Base-by-base conservation (phyloP, 1,140 invertebrate species). In the Caligus rogercresseyi region DNA sequence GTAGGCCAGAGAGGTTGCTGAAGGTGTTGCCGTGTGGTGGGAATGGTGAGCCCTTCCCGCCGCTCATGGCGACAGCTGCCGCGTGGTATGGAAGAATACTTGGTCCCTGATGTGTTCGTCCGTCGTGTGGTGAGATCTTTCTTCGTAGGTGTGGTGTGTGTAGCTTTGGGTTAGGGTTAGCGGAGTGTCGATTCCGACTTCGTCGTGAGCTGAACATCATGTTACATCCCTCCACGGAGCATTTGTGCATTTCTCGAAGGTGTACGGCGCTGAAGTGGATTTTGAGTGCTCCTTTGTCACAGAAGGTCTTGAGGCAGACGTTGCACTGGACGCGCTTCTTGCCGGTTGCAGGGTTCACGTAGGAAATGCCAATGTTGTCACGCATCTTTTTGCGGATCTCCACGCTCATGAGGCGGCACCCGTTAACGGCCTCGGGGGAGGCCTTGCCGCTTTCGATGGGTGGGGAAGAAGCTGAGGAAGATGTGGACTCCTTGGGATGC, bases 201-300 rank as follows among this genome's bases (percentile, higher is more conserved):
- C 95, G 78, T 66, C 94, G 78, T 14, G 91, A 96, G 72, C 91
- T 96, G 72, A 99, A 98, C 88, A 96, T 95, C 89, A 97, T 98
- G 71, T 88, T 96, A 75, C 95, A 99, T 0, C 95, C 94, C 69
- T 92, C 87, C 0, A 98, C 91, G 0, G 93, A 96, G 72, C 95
- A 99, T 72, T 92, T 93, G 74, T 99, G 95, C 94, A 98, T 98
- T 77, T 99, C 96, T 18, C 90, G 81, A 62, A 98, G 73, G 74
- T 99, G 96, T 3, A 99, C 96, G 0, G 96, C 95, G 54, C 92
- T 97, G 71, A 97, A 98, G 72, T 99, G 96, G 20, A 99, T 99
- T 75, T 99, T 99, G 0, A 99, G 77, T 0, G 96, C 96, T 59
- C 93, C 93, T 77, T 98, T 99, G 77, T 99, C 96, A 78, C 96